Conservation (phyloP, 2,113 vertebrate genomes). For the Pelobates fuscus region DNA sequence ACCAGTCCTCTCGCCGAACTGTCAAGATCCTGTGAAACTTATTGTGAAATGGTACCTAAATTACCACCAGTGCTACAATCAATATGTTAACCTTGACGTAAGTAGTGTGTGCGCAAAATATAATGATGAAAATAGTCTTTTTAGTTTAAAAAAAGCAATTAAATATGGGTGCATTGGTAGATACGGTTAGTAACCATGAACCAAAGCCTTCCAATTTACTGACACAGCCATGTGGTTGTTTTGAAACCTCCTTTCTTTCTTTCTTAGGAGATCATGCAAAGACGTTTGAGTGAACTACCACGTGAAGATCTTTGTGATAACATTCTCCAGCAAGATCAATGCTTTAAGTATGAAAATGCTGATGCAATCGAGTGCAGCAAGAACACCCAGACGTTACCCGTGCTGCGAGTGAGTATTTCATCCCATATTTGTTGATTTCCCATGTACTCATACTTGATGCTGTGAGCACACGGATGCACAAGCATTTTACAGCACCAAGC, state of each 20-base stretch:
- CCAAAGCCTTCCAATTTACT: no score
- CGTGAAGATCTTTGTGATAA: constrained; percentile 57
- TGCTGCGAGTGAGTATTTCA: constrained; percentile 66
- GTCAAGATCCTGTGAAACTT: constrained; percentile 68
- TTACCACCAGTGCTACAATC: constrained; percentile 80
- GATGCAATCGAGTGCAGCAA: constrained; percentile 63
- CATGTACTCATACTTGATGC: no score
- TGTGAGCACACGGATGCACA: no score
- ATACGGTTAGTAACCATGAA: no score
- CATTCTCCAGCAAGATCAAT: constrained; percentile 62
- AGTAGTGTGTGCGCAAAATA: constrained; percentile 61
- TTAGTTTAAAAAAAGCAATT: no score
- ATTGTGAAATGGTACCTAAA: constrained; percentile 78
- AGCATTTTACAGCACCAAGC: no score
- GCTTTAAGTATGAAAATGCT: constrained; percentile 65
- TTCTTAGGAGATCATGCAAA: constrained; percentile 74
- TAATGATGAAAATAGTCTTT: no score
- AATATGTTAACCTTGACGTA: constrained; percentile 78
- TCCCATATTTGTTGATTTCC: neutral
- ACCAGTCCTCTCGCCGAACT: constrained; percentile 71
- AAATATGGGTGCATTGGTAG: no score
- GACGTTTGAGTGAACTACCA: constrained; percentile 52
- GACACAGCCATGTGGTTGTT: no score
- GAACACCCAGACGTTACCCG: constrained; percentile 62
- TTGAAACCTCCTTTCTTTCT: neutral